phyloP scores from a whole-genome alignment of 2,888 invertebrate species.

The Omphaloscelis lunosa region DNA sequence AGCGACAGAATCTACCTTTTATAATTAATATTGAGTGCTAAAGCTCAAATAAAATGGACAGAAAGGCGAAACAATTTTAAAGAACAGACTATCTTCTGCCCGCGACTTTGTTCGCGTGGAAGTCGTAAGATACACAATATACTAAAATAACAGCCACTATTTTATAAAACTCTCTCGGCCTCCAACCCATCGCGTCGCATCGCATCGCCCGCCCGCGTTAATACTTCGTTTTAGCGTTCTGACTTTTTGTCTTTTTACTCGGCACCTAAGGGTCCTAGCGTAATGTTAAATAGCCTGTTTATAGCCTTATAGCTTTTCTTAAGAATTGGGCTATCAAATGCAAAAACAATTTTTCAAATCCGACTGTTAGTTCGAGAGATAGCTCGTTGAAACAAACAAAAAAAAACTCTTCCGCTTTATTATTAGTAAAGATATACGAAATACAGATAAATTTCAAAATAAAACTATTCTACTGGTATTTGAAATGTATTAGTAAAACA shows the following conservation, averaged over 20 bases:
- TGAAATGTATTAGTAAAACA: conserved; percentile 2
- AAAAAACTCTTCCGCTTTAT: neutral
- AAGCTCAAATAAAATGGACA: neutral
- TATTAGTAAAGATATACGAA: too few relatives aligned
- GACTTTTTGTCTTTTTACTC: neutral
- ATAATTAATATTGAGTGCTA: neutral
- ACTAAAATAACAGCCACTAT: neutral
- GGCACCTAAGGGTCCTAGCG: neutral
- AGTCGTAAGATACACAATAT: neutral
- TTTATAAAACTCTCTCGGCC: neutral
- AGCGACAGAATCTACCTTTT: neutral
- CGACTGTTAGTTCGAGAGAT: neutral
- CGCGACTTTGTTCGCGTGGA: neutral
- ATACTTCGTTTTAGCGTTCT: neutral
- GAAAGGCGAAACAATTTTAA: neutral
- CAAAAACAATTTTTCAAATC: neutral
- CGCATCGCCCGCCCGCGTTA: neutral
- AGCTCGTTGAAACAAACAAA: neutral
- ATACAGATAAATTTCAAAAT: neutral
- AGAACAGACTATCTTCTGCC: neutral
- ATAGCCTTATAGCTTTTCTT: too few relatives aligned
- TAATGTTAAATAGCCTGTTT: neutral
- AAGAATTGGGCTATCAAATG: neutral
- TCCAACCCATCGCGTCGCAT: neutral
- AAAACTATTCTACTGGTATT: neutral